Conservation (phyloP, 2,888 invertebrate species). For the Cephus spinipes region DNA sequence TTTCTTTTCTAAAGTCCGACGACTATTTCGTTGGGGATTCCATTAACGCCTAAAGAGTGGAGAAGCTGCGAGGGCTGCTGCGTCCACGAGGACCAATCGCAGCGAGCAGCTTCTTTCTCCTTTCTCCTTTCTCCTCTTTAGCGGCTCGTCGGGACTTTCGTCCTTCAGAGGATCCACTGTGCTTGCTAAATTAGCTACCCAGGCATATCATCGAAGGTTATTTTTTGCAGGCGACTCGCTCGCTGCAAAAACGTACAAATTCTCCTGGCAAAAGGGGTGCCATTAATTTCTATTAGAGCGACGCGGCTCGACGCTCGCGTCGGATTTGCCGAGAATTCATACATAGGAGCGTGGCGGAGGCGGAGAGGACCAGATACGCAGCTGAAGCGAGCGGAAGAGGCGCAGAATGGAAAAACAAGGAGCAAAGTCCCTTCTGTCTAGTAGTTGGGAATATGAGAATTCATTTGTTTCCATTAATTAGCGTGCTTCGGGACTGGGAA, state of each 20-base stretch:
- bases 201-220: background rate
- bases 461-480: conserved; percentile 48
- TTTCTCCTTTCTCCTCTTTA: conserved; percentile 10
- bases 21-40: background rate
- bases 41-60: background rate
- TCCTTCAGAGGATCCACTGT: conserved; percentile 14
- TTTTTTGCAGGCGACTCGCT: background rate
- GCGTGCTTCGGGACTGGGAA: background rate
- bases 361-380: no score
- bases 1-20: no score
- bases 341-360: background rate
- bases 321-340: conserved; percentile 24
- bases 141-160: conserved; percentile 4
- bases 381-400: background rate
- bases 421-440: conserved; percentile 13
- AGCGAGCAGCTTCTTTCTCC: background rate
- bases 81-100: background rate
- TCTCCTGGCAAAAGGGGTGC: conserved; percentile 31
- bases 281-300: conserved; percentile 48
- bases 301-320: conserved; percentile 31
- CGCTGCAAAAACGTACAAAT: conserved; percentile 30
- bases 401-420: background rate
- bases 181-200: conserved; percentile 8
- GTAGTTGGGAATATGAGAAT: conserved; percentile 35
- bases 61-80: no score